Conservation (phyloP, 2,888 invertebrate genomes). For the Lymantria dispar region DNA sequence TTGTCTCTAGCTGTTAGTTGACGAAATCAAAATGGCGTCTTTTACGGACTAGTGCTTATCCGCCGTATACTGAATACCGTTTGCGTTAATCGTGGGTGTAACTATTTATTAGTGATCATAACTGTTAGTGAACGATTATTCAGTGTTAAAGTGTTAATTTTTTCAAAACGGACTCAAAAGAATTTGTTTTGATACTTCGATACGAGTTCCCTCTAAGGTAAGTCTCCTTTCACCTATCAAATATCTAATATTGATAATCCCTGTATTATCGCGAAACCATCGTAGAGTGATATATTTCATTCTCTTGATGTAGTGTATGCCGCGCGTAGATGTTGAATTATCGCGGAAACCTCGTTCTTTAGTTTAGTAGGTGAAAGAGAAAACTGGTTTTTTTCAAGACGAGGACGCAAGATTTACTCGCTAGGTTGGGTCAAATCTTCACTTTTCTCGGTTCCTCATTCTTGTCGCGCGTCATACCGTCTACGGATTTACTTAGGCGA, state of each 20-base stretch:
- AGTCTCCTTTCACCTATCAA: slow-evolving; percentile 77
- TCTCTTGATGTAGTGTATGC: slow-evolving; percentile 17
- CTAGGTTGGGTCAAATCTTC: slow-evolving; percentile 58
- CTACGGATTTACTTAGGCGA: slow-evolving; percentile 31
- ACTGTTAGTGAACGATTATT: slow-evolving; percentile 62
- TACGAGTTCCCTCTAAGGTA: slow-evolving; percentile 57
- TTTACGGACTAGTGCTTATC: slow-evolving; percentile 74
- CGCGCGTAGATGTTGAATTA: slow-evolving; percentile 34
- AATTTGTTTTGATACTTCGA: slow-evolving; percentile 40
- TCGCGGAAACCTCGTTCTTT: slow-evolving; percentile 55
- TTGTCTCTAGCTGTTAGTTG: slow-evolving; percentile 73
- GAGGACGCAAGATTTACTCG: slow-evolving; percentile 42
- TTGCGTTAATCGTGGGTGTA: slow-evolving; percentile 54
- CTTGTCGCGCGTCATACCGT: slow-evolving; percentile 40
- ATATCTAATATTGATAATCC: slow-evolving; percentile 56
- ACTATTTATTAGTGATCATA: slow-evolving; percentile 57
- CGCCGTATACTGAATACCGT: slow-evolving; percentile 64
- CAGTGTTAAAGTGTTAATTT: slow-evolving; percentile 54
- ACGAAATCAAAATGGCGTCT: slow-evolving; percentile 83
- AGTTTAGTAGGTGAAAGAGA: slow-evolving; percentile 69
- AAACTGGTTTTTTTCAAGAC: slow-evolving; percentile 63
- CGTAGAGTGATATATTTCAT: slow-evolving; percentile 15
- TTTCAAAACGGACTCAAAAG: slow-evolving; percentile 37
- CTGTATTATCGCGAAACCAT: slow-evolving; percentile 37
- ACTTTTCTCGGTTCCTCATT: slow-evolving; percentile 56